Evolutionary conservation across 2,113 vertebrate species (phyloP), one percentile per base, ranked within the genome.

Genomic region (Colaptes auratus): DNA sequence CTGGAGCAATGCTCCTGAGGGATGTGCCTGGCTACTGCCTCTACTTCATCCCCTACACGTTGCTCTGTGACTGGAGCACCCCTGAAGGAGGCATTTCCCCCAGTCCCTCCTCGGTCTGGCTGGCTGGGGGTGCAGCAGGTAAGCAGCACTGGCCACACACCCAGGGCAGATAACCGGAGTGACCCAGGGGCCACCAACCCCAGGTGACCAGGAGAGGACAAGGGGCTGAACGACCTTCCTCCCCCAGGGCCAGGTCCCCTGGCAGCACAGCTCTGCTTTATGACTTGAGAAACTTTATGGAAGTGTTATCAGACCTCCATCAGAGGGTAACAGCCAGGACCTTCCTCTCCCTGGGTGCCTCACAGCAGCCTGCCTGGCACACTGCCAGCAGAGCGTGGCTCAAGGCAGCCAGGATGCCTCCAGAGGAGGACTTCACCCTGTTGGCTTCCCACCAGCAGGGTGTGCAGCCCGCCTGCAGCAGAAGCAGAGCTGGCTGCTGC

Each of bases 71-170:
- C 80, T 98, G 98, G 98, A 94, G 99, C 90, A 99, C 96, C 10
- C 97, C 99, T 0, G 98, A 98, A 0, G 75, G 91, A 90, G 90
- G 52, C 6, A 33, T 97, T 4, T 95, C 95, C 42, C 98, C 98
- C 30, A 98, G 98, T 70, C 97, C 98, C 4, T 98, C 90, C 63
- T 97, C 98, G 7, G 97, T 99, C 92, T 99, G 98, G 98, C 93
- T 99, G 73, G 98, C 99, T 2, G 99, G 99, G 5, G 99, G 99
- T 31, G 48, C 99, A 44, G 99, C 99, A 98, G 99, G 99, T 99
- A 97, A 96, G 97, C 50, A 18, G 3, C 12, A 33, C 1, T 35
- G 67, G 56, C 44, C 25, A 31, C 83, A 50, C 18, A 42, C 78
- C 55, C 9, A 7, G 46, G 58, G 82, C 46, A 66, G 66, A 42